Evolutionary conservation across 1,140 invertebrate genomes (phyloP), one percentile per base, ranked within the genome.

Genomic region (Cydia fagiglandana): DNA sequence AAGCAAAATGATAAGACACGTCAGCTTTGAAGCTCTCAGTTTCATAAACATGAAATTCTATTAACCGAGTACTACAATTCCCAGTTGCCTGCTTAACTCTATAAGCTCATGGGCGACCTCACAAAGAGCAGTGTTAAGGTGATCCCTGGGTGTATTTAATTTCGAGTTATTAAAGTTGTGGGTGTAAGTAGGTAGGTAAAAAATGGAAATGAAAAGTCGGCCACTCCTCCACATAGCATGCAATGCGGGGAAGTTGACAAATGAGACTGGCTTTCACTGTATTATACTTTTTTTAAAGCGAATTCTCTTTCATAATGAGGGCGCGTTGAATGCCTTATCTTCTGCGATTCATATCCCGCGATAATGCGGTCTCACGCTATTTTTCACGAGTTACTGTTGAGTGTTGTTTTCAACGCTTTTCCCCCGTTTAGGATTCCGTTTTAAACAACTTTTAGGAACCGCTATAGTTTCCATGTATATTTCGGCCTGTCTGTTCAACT

Each of bases 81-180:
- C 66, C 66, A 13, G 13, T 70, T 45, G n/a, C 13, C 13, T 15
- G 24, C 6, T 30, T 28, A 9, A 24, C 45, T 53, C 2, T 28
- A 15, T 74, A 45, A 50, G 28, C 15, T 50, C 47, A 20, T 73
- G 47, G 45, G 17, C 38, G 24, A 47, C 20, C 30, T 6, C 28
- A 74, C 28, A 74, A 53, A 53, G 12, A 74, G 45, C 74, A 80
- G 85, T 84, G 80, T 86, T 86, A 85, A 82, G 61, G 77, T 81
- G 79, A 85, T 84, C 81, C 80, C 74, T 50, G 73, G 83, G 74
- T 75, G 81, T 81, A 79, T 84, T 84, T 85, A 79, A 83, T 90
- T 88, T 81, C 76, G 76, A 83, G 80, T 82, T 83, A 86, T 86
- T 86, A 85, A 84, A 86, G 73, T 81, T 76, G 79, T 81, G 77